Evolutionary conservation across 1,140 invertebrate species (phyloP).

Genomic region (Drosophila truncata): DNA sequence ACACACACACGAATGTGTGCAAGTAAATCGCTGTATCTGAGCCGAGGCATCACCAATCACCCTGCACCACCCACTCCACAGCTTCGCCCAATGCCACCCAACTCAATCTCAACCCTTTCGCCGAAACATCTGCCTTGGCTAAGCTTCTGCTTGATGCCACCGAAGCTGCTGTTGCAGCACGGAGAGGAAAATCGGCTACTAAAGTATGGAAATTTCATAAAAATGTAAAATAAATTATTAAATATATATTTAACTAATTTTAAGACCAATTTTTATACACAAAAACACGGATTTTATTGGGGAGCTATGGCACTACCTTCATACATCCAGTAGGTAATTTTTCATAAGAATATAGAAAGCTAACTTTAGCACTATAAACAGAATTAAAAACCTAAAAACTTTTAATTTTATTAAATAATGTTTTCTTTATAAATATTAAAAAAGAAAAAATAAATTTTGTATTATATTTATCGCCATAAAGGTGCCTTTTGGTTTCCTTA

Average conservation of each 20-base stretch:
- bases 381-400: too few relatives aligned
- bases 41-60: conserved; percentile 56
- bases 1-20: conserved; percentile 20
- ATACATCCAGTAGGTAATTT: too few relatives aligned
- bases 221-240: too few relatives aligned
- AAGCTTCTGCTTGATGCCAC: conserved; percentile 28
- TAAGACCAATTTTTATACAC: too few relatives aligned
- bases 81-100: background rate
- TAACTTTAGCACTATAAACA: too few relatives aligned
- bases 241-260: too few relatives aligned
- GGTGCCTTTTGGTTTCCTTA: background rate
- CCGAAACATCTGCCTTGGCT: conserved; percentile 52
- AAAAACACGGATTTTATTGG: too few relatives aligned
- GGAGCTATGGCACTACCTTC: too few relatives aligned
- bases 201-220: background rate
- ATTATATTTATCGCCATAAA: background rate
- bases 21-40: conserved; percentile 66
- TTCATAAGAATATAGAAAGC: too few relatives aligned
- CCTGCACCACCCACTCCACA: conserved; percentile 39
- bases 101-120: conserved; percentile 54
- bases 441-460: background rate
- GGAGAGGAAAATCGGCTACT: background rate
- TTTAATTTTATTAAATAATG: too few relatives aligned
- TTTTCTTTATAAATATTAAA: background rate
- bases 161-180: conserved; percentile 22